Base-by-base conservation (phyloP, 2,888 invertebrate species). In the Tipula vernalis region DNA sequence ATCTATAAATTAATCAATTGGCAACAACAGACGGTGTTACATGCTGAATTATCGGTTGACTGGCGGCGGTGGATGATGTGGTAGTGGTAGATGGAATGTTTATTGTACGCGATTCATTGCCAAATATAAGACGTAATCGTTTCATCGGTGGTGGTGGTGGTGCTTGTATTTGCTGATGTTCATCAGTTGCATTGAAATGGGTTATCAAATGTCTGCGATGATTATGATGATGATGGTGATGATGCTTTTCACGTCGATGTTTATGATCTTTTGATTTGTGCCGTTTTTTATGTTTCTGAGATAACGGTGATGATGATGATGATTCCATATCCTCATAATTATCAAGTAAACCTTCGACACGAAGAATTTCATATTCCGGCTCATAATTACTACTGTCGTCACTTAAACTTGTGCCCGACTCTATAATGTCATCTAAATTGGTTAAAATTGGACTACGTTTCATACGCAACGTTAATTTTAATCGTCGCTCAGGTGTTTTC, bases 61-160 rank as follows among this genome's bases (percentile, higher is more conserved):
- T 71, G 18, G 86, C 86, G 36, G 57, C 87, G 87, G 86, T 71
- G 87, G 87, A 87, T 88, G 88, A 42, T 42, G 85, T 28, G 8
- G 88, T 47, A 15, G 88, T 86, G 15, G 87, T 41, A 87, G 87
- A 85, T 91, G 97, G 96, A 93, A 97, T 94, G 93, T 97, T 96
- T 90, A 97, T 97, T 90, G 96, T 97, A 90, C 95, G 96, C 90
- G 96, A 96, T 91, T 97, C 97, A 91, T 97, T 96, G 89, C 97
- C 97, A 90, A 97, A 96, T 90, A 96, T 97, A 90, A 98, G 93
- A 90, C 96, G 94, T 91, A 98, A 93, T 90, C 97, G 94, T 92
- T 97, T 98, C 94, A 96, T 95, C 86, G 95, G 95, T 88, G 95
- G 95, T 89, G 94, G 93, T 88, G 94, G 93, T 28, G 95, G 95